phyloP scores from a whole-genome alignment of 2,888 invertebrate species.

The Habrosyne pyritoides region DNA sequence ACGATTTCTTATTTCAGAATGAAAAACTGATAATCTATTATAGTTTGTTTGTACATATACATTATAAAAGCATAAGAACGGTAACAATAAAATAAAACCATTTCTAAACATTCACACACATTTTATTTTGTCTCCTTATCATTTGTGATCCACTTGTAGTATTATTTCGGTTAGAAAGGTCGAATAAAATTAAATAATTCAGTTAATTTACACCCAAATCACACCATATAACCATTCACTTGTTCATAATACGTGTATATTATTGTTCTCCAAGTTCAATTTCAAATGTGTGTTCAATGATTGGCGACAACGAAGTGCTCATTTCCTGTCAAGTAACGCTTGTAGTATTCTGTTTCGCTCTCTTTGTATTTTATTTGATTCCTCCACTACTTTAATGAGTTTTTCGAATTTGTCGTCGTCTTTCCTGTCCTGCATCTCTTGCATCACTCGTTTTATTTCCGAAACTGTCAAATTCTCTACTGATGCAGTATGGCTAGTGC shows the following conservation, averaged over 20 bases:
- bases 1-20: constrained; percentile 78
- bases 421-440: constrained; percentile 46
- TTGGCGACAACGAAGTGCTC: constrained; percentile 14
- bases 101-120: constrained; percentile 69
- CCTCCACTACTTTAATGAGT: constrained; percentile 61
- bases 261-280: no score
- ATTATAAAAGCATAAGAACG: constrained; percentile 79
- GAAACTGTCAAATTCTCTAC: constrained; percentile 46
- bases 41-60: constrained; percentile 84
- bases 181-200: no score
- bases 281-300: no score
- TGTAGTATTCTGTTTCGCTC: constrained; percentile 70
- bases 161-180: no score
- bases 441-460: constrained; percentile 54
- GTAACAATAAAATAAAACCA: constrained; percentile 80
- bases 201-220: no score
- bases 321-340: constrained; percentile 58
- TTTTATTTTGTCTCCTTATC: constrained; percentile 38
- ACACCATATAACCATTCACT: no score
- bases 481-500: constrained; percentile 25
- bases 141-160: background rate
- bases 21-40: constrained; percentile 77
- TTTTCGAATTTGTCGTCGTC: constrained; percentile 63
- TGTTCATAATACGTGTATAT: no score
- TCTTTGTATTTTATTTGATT: constrained; percentile 69